Base-by-base conservation (phyloP, 2,888 invertebrate species). In the Himalopsyche anomala region DNA sequence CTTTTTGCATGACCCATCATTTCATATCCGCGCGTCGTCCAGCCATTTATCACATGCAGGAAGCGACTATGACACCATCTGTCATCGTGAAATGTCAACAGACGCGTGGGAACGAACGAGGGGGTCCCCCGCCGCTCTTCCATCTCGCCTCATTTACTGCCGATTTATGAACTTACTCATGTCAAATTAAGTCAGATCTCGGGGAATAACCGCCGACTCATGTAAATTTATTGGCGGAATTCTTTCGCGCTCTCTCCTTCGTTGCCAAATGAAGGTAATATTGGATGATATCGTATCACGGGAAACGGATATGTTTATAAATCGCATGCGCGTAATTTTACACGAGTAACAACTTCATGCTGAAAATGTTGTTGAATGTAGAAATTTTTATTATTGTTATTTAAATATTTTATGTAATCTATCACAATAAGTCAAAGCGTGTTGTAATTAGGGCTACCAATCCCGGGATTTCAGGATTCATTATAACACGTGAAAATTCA, bases 41-140 rank as follows among this genome's bases (percentile, higher is more conserved):
- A 28, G 62, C 62, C 62, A 28, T 62, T 62, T 62, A 62, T 62
- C 62, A 62, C 62, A 3, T 62, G 62, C 62, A 28, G 62, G 28
- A 62, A 62, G 19, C 62, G 62, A 15, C 62, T 62, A 62, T 62
- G 62, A 62, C 62, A 62, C 62, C 62, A 62, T 62, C 62, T 62
- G 62, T 62, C 62, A 62, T 62, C 28, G 62, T 62, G 62, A 62
- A 62, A 62, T 62, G 62, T 62, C 62, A 62, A 62, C 62, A 62
- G 62, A 19, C 62, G 62, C 62, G 62, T 8, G 62, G 62, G 28
- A 19, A 19, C 28, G 19, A 62, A 62, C 62, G 19, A n/a, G 62
- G 56, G 62, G 62, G 28, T 62, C 62, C 28, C 62, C 62, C 62
- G 62, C n/a, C 19, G 62, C 62, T 62, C 8, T 19, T 62, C 62